Conservation (phyloP, 2,888 invertebrate genomes). For the Drosophila tanythrix region DNA sequence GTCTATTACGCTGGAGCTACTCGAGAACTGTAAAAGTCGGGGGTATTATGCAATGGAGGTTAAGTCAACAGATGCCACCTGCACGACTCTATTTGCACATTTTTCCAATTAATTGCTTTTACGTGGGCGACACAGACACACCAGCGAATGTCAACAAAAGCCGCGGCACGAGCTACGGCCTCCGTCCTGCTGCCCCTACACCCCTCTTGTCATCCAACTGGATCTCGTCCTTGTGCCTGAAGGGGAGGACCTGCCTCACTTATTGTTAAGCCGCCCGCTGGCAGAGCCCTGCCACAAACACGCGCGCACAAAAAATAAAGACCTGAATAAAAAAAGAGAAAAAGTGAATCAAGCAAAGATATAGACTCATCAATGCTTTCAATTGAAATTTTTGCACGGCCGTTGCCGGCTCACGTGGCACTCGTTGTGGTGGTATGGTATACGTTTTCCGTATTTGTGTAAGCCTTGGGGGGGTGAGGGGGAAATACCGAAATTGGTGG, state of each 20-base stretch:
- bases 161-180: slow-evolving; percentile 39
- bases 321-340: background rate
- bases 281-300: slow-evolving; percentile 61
- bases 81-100: slow-evolving; percentile 74
- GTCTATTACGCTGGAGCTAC: slow-evolving; percentile 19
- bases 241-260: slow-evolving; percentile 3
- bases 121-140: slow-evolving; percentile 58
- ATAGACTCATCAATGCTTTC: slow-evolving; percentile 76
- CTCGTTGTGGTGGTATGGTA: slow-evolving; percentile 5
- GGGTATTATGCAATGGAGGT: slow-evolving; percentile 55
- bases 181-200: background rate
- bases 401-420: slow-evolving; percentile 54
- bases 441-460: slow-evolving; percentile 54
- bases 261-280: slow-evolving; percentile 60
- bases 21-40: slow-evolving; percentile 24
- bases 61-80: slow-evolving; percentile 70
- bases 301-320: slow-evolving; percentile 32
- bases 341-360: slow-evolving; percentile 45
- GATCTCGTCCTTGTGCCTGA: slow-evolving; percentile 11
- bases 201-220: background rate
- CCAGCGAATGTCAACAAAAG: slow-evolving; percentile 71
- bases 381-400: slow-evolving; percentile 78
- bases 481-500: slow-evolving; percentile 53
- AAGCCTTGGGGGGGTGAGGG: slow-evolving; percentile 13
- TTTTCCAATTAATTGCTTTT: slow-evolving; percentile 79